These are phyloP conservation scores for Struthio camelus DNA, from an alignment of 2,113 vertebrate genomes.

Conservation along the genomic window DNA sequence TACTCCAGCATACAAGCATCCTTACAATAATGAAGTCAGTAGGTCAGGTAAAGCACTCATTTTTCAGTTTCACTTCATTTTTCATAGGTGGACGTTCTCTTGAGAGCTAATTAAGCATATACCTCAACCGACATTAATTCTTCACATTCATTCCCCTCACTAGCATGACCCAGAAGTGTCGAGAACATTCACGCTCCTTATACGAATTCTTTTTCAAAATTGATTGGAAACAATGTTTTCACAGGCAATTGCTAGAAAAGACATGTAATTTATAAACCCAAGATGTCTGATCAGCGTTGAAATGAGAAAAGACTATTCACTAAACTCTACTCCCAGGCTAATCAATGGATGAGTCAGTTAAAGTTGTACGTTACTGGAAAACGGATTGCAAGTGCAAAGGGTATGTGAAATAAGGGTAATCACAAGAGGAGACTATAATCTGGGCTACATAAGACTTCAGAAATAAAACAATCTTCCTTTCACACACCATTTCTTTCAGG, in stretches of 20 bases:
- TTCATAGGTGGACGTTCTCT: background rate
- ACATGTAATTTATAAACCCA: background rate
- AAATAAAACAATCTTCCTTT: conserved; percentile 1
- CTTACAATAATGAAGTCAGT: background rate
- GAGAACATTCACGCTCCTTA: background rate
- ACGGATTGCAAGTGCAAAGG: background rate
- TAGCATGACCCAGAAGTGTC: background rate
- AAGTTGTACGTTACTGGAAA: background rate
- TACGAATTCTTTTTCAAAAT: background rate
- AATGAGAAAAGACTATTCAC: background rate
- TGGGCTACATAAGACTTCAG: background rate
- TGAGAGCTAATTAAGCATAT: background rate
- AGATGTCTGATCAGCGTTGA: background rate
- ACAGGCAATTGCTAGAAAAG: background rate
- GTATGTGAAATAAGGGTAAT: background rate
- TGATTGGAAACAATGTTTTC: background rate
- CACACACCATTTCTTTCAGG: background rate
- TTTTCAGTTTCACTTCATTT: background rate
- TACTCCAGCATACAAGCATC: background rate
- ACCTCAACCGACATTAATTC: background rate
- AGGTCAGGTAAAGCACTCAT: background rate
- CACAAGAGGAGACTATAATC: background rate
- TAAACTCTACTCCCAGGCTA: background rate
- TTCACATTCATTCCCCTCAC: background rate
- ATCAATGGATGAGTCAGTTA: background rate